Evolutionary conservation across 2,888 invertebrate genomes (phyloP).

Genomic region (Zeuzera pyrina): DNA sequence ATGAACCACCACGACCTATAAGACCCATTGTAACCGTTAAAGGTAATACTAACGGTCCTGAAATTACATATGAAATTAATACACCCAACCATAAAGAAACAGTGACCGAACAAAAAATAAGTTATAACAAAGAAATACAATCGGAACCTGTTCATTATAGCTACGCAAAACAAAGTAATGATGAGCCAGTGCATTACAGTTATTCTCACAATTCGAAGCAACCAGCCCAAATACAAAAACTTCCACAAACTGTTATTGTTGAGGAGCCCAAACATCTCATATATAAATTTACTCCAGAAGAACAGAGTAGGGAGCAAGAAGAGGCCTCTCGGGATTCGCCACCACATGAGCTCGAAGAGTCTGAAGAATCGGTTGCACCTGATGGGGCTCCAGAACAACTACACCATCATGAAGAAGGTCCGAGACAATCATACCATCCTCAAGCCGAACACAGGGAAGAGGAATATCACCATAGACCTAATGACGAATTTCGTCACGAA

Average conservation of each 20-base stretch:
- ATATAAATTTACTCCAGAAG: conserved; percentile 26
- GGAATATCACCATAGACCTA: conserved; percentile 9
- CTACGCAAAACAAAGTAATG: conserved; percentile 37
- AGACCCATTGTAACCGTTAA: conserved; percentile 31
- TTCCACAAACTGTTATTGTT: conserved; percentile 31
- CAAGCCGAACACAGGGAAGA: conserved; percentile 22
- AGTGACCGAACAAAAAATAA: conserved; percentile 46
- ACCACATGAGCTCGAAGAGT: conserved; percentile 11
- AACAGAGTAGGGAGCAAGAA: conserved; percentile 18
- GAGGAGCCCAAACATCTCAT: conserved; percentile 39
- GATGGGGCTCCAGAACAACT: neutral
- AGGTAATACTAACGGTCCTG: conserved; percentile 33
- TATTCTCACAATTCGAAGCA: conserved; percentile 26
- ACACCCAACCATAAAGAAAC: conserved; percentile 55
- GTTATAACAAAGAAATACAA: conserved; percentile 50
- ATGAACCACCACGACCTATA: conserved; percentile 28
- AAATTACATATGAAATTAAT: conserved; percentile 51
- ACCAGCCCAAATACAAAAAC: conserved; percentile 35
- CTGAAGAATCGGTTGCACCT: conserved; percentile 8
- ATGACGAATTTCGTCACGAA: conserved; percentile 10
- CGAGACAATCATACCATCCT: conserved; percentile 11
- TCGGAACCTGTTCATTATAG: conserved; percentile 42
- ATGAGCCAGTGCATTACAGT: conserved; percentile 19
- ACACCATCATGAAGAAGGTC: conserved; percentile 5
- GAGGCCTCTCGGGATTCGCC: conserved; percentile 7